Percentiles rank a stretch among this genome's conserved stretches.
These are phyloP conservation scores for Abscondita cerata DNA, from an alignment of 2,888 invertebrate species.

Conservation along the genomic window DNA sequence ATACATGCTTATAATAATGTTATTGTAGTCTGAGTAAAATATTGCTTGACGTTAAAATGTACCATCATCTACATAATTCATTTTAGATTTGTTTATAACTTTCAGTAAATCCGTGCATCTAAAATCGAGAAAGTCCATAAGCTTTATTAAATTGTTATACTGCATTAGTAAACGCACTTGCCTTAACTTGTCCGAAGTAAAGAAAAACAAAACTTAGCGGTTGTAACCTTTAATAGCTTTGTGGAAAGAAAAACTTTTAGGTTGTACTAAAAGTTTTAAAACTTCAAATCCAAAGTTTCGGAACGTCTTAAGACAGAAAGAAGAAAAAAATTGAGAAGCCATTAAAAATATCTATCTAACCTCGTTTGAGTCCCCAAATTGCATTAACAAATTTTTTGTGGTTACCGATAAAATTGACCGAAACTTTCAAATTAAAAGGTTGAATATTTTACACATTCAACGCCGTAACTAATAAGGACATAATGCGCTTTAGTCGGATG, in stretches of 20 bases:
- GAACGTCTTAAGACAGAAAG: slow-evolving; percentile 16
- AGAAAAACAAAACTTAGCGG: slow-evolving; percentile 17
- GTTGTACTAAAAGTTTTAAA: slow-evolving; percentile 14
- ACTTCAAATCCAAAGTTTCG: slow-evolving; percentile 15
- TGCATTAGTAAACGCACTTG: background rate
- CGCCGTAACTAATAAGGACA: no score
- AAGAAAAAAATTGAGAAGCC: slow-evolving; percentile 10
- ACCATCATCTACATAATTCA: no score
- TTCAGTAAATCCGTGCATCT: no score
- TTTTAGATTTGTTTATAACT: no score
- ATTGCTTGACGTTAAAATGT: no score
- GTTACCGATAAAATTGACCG: slow-evolving; percentile 8
- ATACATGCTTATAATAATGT: no score
- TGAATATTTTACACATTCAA: no score
- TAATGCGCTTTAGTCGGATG: no score
- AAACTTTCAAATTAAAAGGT: no score
- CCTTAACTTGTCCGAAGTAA: slow-evolving; percentile 3
- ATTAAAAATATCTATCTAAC: slow-evolving; percentile 16
- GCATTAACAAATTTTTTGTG: slow-evolving; percentile 14
- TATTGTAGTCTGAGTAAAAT: no score
- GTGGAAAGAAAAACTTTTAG: slow-evolving; percentile 19
- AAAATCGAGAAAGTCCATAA: no score
- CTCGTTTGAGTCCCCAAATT: slow-evolving; percentile 21
- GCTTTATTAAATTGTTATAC: background rate
- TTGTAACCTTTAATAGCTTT: slow-evolving; percentile 9